phyloP scores from a whole-genome alignment of 1,140 invertebrate species.

The Melitaea cinxia region DNA sequence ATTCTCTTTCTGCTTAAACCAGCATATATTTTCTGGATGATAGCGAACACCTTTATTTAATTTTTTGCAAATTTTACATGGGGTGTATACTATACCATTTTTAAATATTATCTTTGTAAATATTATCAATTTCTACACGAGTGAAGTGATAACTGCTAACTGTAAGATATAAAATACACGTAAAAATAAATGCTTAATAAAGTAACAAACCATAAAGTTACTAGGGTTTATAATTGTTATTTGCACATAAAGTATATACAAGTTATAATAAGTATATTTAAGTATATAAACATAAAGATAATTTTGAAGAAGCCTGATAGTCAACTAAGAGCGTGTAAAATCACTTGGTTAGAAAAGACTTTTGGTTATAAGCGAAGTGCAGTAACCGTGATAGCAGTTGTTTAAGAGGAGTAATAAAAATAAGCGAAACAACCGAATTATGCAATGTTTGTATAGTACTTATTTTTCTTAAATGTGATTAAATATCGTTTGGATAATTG shows the following conservation, averaged over 20 bases:
- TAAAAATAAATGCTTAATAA: no score
- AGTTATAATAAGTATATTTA: background rate
- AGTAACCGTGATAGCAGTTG: background rate
- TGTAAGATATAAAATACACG: no score
- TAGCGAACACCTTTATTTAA: constrained; percentile 43
- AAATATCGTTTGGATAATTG: no score
- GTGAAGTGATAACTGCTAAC: no score
- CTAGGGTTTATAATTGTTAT: no score
- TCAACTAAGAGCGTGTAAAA: background rate
- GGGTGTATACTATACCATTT: constrained; percentile 39
- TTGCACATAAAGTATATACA: no score
- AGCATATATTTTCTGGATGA: constrained; percentile 48
- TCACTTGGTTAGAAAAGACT: constrained; percentile 13
- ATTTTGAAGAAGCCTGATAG: background rate
- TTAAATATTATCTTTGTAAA: constrained; percentile 35
- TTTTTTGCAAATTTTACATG: constrained; percentile 49
- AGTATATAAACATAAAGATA: background rate
- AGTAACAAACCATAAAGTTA: no score
- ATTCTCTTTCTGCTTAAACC: constrained; percentile 42
- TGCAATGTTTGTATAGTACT: background rate
- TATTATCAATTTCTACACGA: no score
- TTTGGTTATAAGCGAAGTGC: constrained; percentile 3
- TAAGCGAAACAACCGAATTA: background rate
- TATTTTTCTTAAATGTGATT: background rate
- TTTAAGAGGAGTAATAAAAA: background rate